Conservation (phyloP, 2,113 vertebrate species). For the Dicerorhinus sumatrensis region DNA sequence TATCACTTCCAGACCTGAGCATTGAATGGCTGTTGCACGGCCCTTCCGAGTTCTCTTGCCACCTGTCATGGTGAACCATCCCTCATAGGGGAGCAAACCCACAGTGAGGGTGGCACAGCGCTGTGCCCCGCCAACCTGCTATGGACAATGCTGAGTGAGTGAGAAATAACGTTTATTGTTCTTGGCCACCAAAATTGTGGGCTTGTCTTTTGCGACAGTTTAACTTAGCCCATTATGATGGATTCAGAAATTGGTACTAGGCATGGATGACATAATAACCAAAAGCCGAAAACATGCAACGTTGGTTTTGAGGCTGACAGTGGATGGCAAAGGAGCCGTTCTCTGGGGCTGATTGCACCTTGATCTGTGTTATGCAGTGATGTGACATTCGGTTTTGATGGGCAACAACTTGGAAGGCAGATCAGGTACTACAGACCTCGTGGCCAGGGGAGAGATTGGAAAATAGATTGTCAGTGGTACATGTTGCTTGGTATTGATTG, state of each 20-base stretch:
- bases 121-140: background rate
- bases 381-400: background rate
- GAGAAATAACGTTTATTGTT: background rate
- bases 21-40: rapidly evolving
- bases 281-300: background rate
- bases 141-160: background rate
- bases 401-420: background rate
- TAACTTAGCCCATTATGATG: background rate
- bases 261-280: background rate
- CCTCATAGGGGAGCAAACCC: background rate
- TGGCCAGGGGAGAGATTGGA: background rate
- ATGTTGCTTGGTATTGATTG: background rate
- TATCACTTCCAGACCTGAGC: background rate
- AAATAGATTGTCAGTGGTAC: background rate
- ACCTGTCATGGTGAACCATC: background rate
- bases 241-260: background rate
- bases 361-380: too few relatives aligned
- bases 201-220: background rate
- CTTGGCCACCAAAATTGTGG: background rate
- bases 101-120: rapidly evolving
- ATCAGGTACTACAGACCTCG: background rate
- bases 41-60: background rate
- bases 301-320: background rate
- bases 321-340: background rate
- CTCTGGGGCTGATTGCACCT: rapidly evolving